Percentiles rank a stretch among this genome's conserved stretches.
Conservation (phyloP, 2,113 vertebrate genomes). For the Elgaria multicarinata region DNA sequence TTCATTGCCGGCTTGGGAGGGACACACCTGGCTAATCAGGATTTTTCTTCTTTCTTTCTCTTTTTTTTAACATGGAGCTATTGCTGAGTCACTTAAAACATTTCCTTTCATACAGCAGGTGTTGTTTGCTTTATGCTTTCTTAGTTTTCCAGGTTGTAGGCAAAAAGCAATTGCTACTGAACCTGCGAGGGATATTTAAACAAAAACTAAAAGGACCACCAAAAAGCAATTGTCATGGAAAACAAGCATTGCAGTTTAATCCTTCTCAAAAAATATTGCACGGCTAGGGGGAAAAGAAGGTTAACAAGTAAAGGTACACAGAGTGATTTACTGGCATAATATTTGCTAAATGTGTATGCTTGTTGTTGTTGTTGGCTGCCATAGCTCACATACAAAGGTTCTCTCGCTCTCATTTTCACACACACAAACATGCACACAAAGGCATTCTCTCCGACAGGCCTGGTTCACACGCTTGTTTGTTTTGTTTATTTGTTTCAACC, state of each 20-base stretch:
- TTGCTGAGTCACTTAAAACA: constrained; percentile 58
- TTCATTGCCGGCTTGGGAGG: not conserved
- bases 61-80: not conserved
- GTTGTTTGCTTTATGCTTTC: constrained; percentile 17
- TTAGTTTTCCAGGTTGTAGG: constrained; percentile 49
- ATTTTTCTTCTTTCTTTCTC: constrained; percentile 15
- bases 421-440: no score
- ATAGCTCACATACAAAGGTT: not conserved
- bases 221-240: constrained; percentile 29
- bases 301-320: not conserved
- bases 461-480: no score
- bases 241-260: constrained; percentile 9
- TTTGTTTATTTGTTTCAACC: no score
- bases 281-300: not conserved
- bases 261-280: constrained; percentile 27
- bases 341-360: not conserved
- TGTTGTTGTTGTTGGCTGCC: not conserved
- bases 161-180: constrained; percentile 44
- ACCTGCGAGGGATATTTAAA: constrained; percentile 17
- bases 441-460: no score
- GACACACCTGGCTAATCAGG: constrained; percentile 30
- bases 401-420: no score
- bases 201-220: rapidly evolving
- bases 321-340: not conserved
- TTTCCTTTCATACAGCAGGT: constrained; percentile 41